Conservation (phyloP, 1,140 invertebrate species). For the Dryas iulia region DNA sequence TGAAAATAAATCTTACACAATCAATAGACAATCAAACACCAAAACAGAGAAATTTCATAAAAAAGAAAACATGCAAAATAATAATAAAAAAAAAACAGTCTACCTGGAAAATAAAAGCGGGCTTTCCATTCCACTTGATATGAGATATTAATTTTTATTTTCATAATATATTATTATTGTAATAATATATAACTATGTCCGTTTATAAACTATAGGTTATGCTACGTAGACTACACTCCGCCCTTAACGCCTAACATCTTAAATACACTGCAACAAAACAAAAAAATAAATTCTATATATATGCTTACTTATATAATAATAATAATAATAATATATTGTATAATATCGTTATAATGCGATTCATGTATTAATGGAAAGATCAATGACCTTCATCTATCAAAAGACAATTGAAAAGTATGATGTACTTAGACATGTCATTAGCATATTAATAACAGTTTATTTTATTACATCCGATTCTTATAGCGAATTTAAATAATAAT, state of each 20-base stretch:
- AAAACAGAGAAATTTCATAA: constrained; percentile 27
- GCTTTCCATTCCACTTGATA: constrained; percentile 68
- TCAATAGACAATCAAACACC: background rate
- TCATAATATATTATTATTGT: constrained; percentile 80
- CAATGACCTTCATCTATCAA: too few species aligned
- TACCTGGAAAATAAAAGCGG: constrained; percentile 71
- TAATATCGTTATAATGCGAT: too few species aligned
- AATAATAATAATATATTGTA: too few species aligned
- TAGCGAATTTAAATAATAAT: too few species aligned
- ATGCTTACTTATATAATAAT: background rate
- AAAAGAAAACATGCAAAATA: constrained; percentile 34
- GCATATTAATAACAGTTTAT: too few species aligned
- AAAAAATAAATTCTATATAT: constrained; percentile 34
- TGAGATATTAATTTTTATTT: constrained; percentile 62
- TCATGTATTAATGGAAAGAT: too few species aligned
- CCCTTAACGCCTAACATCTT: constrained; percentile 73
- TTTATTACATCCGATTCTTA: too few species aligned
- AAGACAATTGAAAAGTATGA: too few species aligned
- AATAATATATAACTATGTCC: constrained; percentile 79
- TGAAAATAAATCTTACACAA: background rate
- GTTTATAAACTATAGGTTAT: constrained; percentile 78
- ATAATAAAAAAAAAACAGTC: constrained; percentile 39
- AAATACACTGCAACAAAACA: constrained; percentile 78
- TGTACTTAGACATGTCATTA: too few species aligned
- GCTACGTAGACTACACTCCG: constrained; percentile 77